Conservation (phyloP, 2,888 invertebrate species). For the Oscheius sp. region DNA sequence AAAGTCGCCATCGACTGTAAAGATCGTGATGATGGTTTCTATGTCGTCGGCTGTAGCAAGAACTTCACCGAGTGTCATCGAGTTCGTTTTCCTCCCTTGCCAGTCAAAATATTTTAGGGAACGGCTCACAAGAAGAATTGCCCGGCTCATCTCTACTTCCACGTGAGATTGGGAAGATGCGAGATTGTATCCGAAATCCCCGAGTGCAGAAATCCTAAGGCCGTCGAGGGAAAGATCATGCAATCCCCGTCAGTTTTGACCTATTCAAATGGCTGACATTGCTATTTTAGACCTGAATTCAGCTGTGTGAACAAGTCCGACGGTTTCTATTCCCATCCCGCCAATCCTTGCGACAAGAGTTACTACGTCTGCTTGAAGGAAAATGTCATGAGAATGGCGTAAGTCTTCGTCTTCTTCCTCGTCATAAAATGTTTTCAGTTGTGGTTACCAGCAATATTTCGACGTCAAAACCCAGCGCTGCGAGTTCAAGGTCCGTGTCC, state of each 20-base stretch:
- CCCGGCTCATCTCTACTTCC: conserved; percentile 19
- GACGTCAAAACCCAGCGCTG: conserved; percentile 31
- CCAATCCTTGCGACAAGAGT: conserved; percentile 31
- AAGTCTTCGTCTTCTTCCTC: conserved; percentile 5
- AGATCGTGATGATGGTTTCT: conserved; percentile 9
- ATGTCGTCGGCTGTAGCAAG: conserved; percentile 23
- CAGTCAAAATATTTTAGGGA: conserved; percentile 5
- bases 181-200: conserved; percentile 5
- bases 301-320: conserved; percentile 10
- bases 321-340: conserved; percentile 30
- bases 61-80: conserved; percentile 32
- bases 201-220: conserved; percentile 23
- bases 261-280: no score
- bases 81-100: background rate
- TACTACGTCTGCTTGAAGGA: conserved; percentile 30
- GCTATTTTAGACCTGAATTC: background rate
- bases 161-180: background rate
- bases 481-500: conserved; percentile 23
- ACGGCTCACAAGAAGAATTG: conserved; percentile 13
- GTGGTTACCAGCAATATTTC: conserved; percentile 37
- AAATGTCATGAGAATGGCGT: conserved; percentile 9
- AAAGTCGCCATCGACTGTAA: conserved; percentile 17
- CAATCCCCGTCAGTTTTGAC: background rate
- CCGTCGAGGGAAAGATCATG: conserved; percentile 8
- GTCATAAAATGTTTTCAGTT: conserved; percentile 24